Evolutionary conservation across 2,113 vertebrate species (phyloP).

Genomic region (Gnathonemus longibarbis): DNA sequence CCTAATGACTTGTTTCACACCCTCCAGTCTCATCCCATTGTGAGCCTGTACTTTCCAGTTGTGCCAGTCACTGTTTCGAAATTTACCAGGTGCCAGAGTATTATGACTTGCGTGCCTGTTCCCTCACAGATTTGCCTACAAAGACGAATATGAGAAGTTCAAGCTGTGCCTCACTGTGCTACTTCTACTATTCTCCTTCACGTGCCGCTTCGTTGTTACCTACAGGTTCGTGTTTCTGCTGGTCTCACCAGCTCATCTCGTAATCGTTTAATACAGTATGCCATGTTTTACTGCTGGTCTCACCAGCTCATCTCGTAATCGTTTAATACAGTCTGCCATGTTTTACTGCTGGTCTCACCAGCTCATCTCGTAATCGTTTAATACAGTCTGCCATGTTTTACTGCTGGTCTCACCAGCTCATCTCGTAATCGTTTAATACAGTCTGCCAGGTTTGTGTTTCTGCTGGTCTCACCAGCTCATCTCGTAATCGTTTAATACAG

Average conservation of each 20-base stretch:
- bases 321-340: too few species aligned
- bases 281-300: slow-evolving; percentile 34
- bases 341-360: too few species aligned
- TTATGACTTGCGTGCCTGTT: background rate
- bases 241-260: too few species aligned
- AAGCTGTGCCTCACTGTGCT: slow-evolving; percentile 91
- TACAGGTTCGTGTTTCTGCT: slow-evolving; percentile 67
- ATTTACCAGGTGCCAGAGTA: background rate
- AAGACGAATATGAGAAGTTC: slow-evolving; percentile 96
- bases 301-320: too few species aligned
- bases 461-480: background rate
- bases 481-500: too few species aligned
- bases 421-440: too few species aligned
- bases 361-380: background rate
- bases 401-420: background rate
- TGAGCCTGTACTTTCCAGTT: background rate
- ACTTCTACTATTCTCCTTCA: slow-evolving; percentile 85
- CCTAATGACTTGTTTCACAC: background rate
- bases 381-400: background rate
- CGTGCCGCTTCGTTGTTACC: slow-evolving; percentile 82
- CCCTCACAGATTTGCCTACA: slow-evolving; percentile 82
- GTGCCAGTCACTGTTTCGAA: background rate
- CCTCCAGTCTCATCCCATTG: background rate
- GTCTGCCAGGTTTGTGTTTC: slow-evolving; percentile 59
- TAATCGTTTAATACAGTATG: too few species aligned